Evolutionary conservation across 2,888 invertebrate species (phyloP).

Genomic region (Molanna angustata): DNA sequence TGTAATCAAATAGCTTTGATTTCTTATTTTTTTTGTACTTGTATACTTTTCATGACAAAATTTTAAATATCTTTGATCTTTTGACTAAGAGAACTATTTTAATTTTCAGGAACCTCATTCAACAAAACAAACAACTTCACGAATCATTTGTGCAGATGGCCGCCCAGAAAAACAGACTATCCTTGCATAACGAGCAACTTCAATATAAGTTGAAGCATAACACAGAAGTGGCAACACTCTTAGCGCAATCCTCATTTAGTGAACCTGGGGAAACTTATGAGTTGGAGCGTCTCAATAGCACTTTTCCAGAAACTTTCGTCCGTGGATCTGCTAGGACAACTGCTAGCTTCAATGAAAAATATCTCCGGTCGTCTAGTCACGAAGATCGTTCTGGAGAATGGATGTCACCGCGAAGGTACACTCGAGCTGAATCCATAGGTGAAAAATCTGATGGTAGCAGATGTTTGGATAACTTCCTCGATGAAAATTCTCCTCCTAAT

Average conservation of each 20-base stretch:
- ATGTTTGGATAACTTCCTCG: slow-evolving; percentile 16
- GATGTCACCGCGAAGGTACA: slow-evolving; percentile 16
- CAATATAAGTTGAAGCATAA: slow-evolving; percentile 84
- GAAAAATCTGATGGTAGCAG: slow-evolving; percentile 20
- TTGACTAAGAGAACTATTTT: too few relatives aligned
- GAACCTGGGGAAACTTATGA: slow-evolving; percentile 14
- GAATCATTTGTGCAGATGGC: slow-evolving; percentile 73
- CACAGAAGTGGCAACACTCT: slow-evolving; percentile 60
- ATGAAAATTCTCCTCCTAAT: slow-evolving; percentile 55
- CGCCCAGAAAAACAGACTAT: slow-evolving; percentile 73
- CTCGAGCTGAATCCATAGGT: slow-evolving; percentile 21
- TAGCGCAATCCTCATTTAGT: slow-evolving; percentile 19
- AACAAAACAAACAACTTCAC: slow-evolving; percentile 69
- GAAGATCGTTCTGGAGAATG: slow-evolving; percentile 19
- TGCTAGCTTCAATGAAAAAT: slow-evolving; percentile 40
- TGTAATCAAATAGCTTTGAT: too few relatives aligned
- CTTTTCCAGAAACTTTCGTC: slow-evolving; percentile 26
- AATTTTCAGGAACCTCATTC: slow-evolving; percentile 56
- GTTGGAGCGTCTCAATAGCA: slow-evolving; percentile 15
- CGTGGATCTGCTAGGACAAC: slow-evolving; percentile 32
- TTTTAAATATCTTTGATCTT: too few relatives aligned
- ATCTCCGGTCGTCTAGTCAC: slow-evolving; percentile 29
- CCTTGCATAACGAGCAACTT: slow-evolving; percentile 84
- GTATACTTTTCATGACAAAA: too few relatives aligned
- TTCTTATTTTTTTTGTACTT: too few relatives aligned